These are phyloP conservation scores for Thalassaphorura encarpata DNA, from an alignment of 1,140 invertebrate species.

Conservation along the genomic window DNA sequence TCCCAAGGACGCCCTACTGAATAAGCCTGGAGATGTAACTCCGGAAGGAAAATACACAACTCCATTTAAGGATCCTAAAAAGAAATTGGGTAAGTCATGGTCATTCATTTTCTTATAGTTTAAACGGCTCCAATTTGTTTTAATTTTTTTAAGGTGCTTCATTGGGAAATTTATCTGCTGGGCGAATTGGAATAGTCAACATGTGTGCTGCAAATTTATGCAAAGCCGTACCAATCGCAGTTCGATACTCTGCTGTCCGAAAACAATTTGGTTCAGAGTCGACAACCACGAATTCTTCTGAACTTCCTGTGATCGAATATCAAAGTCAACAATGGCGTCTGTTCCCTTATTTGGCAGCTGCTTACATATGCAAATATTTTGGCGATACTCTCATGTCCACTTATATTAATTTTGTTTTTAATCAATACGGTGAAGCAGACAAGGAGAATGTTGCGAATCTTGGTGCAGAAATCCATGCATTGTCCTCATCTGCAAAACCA, in stretches of 20 bases:
- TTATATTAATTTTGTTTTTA: constrained; percentile 41
- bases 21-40: constrained; percentile 77
- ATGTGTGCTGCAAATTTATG: constrained; percentile 43
- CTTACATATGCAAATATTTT: constrained; percentile 44
- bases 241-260: constrained; percentile 48
- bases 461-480: constrained; percentile 78
- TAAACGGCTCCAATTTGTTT: no score
- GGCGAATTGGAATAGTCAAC: constrained; percentile 29
- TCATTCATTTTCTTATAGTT: no score
- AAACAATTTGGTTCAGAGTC: constrained; percentile 47
- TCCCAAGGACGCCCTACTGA: constrained; percentile 68
- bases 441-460: constrained; percentile 44
- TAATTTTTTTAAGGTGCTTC: constrained; percentile 51
- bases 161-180: constrained; percentile 73
- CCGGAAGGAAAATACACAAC: constrained; percentile 70
- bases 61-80: constrained; percentile 61
- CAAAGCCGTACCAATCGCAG: constrained; percentile 44
- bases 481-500: constrained; percentile 81
- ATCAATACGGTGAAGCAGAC: constrained; percentile 18
- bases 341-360: constrained; percentile 46
- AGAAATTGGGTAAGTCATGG: constrained; percentile 54
- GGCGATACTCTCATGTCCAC: constrained; percentile 41
- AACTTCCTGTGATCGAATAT: constrained; percentile 51
- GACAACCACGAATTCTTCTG: constrained; percentile 33
- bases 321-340: constrained; percentile 52